Percentiles rank a stretch among this genome's conserved stretches.
These are phyloP conservation scores for Hozukius guyotensis DNA, from an alignment of 2,797 vertebrate species.

Conservation along the genomic window DNA sequence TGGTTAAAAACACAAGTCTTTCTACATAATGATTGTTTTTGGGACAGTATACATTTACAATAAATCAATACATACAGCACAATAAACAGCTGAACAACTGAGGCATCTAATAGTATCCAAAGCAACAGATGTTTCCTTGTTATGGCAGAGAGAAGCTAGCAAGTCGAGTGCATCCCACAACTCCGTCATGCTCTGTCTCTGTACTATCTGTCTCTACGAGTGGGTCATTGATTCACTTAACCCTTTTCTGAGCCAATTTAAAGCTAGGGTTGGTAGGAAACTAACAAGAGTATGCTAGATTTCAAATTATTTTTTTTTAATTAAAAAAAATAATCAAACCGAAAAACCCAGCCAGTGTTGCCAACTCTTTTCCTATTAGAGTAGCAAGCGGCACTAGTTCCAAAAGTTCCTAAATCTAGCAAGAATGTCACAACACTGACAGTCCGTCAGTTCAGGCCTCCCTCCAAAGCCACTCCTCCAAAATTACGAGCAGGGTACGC, in stretches of 20 bases:
- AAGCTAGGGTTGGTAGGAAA: not conserved
- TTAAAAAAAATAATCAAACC: too few relatives aligned
- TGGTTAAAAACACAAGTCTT: not conserved
- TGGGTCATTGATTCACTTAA: not conserved
- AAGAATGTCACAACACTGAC: too few relatives aligned
- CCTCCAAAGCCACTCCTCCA: too few relatives aligned
- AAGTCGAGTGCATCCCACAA: not conserved
- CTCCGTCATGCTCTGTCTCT: not conserved
- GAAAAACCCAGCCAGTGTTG: too few relatives aligned
- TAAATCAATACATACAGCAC: not conserved
- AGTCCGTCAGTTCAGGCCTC: too few relatives aligned
- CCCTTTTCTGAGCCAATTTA: not conserved
- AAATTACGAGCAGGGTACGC: too few relatives aligned
- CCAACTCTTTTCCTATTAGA: too few relatives aligned
- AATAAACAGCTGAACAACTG: not conserved
- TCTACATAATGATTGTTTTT: not conserved
- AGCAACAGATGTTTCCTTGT: not conserved
- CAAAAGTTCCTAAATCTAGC: too few relatives aligned
- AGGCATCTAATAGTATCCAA: not conserved
- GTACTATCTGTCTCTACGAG: not conserved
- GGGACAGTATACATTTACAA: not conserved
- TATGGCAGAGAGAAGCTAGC: not conserved
- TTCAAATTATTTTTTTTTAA: too few relatives aligned
- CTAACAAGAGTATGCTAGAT: fast-evolving
- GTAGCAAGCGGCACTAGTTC: too few relatives aligned